Evolutionary conservation across 2,888 invertebrate species (phyloP), one percentile per base, ranked within the genome.

Genomic region (Gastrophysa polygoni): DNA sequence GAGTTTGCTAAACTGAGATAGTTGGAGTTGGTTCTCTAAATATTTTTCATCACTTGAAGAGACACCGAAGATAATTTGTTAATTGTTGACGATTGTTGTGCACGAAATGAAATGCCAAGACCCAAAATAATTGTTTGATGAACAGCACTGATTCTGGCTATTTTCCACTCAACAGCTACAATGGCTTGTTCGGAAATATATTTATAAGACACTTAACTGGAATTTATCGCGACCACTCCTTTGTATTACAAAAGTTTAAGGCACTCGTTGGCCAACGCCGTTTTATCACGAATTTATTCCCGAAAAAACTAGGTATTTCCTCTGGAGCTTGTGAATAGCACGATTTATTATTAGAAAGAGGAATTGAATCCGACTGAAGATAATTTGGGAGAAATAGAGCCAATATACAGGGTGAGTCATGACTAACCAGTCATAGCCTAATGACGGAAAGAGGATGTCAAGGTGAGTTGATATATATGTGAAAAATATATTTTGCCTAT

Each of bases 191-290:
- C 66, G 71, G 63, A 73, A 74, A 74, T 73, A 73, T 73, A 73
- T 74, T 38, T 38, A 73, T 73, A 73, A 74, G 71, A 73, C 71
- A 71, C 71, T 73, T 74, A 69, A 70, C 63, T 59, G 66, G 63
- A 70, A 74, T 74, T 74, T 74, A 74, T 71, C 64, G 58, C 63
- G 60, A 59, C 68, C 68, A 69, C 69, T 71, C 70, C 70, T 72
- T 71, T 73, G 73, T 73, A 68, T 72, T 72, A 70, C 71, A 57
- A 69, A 73, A 73, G 68, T 71, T 71, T 67, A 71, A 71, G 69
- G 71, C 68, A 65, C 68, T 70, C 68, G 66, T 69, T 69, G 61
- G 64, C 63, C 68, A 65, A 69, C 68, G 63, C 66, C 64, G 70
- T 68, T 70, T 72, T 72, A 72, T 72, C 24, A 21, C 43, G 54